Evolutionary conservation across 2,888 invertebrate species (phyloP), one percentile per base, ranked within the genome.

Genomic region (Creontiades dilutus): DNA sequence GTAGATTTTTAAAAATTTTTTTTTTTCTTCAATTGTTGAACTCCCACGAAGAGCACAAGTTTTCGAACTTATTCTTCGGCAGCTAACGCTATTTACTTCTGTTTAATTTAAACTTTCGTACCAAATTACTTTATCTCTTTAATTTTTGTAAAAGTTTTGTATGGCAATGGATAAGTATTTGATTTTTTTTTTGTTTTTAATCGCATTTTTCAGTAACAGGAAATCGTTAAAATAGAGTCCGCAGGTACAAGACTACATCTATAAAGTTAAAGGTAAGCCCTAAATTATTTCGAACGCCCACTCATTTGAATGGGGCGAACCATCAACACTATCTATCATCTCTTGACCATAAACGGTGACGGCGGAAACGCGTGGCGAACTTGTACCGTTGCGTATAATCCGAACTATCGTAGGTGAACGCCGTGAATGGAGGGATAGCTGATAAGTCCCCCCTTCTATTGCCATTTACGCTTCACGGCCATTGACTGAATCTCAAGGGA

Each of bases 321-420:
- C 12, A 68, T 68, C 23, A 23, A 61, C 61, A 19, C 23, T 68
- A 68, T 68, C 68, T 23, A 68, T 68, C 68, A 68, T 68, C 68
- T 68, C 23, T 27, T 68, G 23, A 9, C 68, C 68, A 61, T 61
- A 61, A 61, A 61, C n/a, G 61, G 61, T 61, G 19, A 61, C 61
- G 61, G n/a, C 16, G 61, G 61, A 61, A 61, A 61, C 61, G n/a
- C 61, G 68, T 23, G 68, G 68, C 68, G 23, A 23, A 68, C 68
- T 68, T 23, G 68, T 68, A 68, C 68, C 68, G 68, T 68, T 68
- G 23, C 68, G 68, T 68, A 23, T 13, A 68, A 68, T 27, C 68
- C 68, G 68, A 68, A 68, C 57, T 27, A 68, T 68, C 68, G 68
- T 68, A 68, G 68, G 68, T 68, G 68, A 23, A 68, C 27, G 19